These are phyloP conservation scores for Caenorhabditis sinica DNA, from an alignment of 2,888 invertebrate genomes.

Conservation along the genomic window DNA sequence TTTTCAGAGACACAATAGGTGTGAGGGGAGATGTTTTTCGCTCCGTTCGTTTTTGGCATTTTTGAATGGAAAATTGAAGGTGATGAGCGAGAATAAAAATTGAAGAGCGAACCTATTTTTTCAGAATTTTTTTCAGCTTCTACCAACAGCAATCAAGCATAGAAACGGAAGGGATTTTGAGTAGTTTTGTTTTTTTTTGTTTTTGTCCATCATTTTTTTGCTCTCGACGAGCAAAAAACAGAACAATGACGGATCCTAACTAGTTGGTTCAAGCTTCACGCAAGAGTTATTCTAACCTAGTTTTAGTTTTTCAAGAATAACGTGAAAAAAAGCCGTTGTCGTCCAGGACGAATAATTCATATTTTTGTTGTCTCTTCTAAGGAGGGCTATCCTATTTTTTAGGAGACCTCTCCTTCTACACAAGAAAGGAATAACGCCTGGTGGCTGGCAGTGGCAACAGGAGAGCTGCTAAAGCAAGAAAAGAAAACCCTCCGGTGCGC, in stretches of 20 bases:
- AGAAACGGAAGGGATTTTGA: neutral
- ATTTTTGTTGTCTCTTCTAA: slow-evolving; percentile 41
- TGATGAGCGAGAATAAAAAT: neutral
- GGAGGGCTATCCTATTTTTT: slow-evolving; percentile 14
- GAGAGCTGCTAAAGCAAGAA: slow-evolving; percentile 26
- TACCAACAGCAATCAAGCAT: no score
- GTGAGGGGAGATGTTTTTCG: slow-evolving; percentile 13
- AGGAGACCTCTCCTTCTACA: neutral
- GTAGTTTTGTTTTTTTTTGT: slow-evolving; percentile 13
- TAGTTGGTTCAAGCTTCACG: slow-evolving; percentile 20
- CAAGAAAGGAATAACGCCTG: slow-evolving; percentile 32
- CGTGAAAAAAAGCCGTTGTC: slow-evolving; percentile 22
- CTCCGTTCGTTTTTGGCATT: slow-evolving; percentile 3
- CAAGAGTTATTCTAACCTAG: slow-evolving; percentile 40
- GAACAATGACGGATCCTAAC: neutral
- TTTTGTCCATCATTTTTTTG: neutral
- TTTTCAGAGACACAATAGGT: slow-evolving; percentile 22
- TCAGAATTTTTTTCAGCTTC: no score
- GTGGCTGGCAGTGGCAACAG: slow-evolving; percentile 40
- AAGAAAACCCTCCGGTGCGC: slow-evolving; percentile 9
- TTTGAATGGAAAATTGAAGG: neutral
- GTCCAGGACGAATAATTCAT: slow-evolving; percentile 47
- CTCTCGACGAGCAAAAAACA: slow-evolving; percentile 2
- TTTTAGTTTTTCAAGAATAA: slow-evolving; percentile 11
- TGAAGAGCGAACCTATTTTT: neutral